Evolutionary conservation across 1,140 invertebrate species (phyloP), one percentile per base, ranked within the genome.

Genomic region (Cyphomyrmex costatus): DNA sequence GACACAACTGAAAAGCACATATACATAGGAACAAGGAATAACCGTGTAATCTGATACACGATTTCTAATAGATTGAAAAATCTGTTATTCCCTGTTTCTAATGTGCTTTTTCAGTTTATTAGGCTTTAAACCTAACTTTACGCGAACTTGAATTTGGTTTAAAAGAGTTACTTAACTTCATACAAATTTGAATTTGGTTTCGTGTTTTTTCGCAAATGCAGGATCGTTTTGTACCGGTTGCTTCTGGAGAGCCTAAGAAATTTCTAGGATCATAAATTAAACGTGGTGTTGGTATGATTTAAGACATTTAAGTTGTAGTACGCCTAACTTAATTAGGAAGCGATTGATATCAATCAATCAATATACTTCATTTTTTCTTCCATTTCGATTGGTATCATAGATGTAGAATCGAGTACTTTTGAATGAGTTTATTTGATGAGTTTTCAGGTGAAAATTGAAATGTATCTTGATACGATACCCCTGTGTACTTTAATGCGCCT

Each of bases 401-500:
- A 42, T 10, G 46, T 12, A 68, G 21, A 68, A 46, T 46, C 19
- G 5, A 16, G n/a, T 21, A 5, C 5, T 21, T n/a, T 46, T 42
- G 65, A 66, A 66, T 46, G n/a, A 42, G 36, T 42, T 66, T 46
- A 66, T 42, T 66, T 27, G 56, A 14, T 58, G 51, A 33, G 5
- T 14, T 10, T 73, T 56, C n/a, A 73, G n/a, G 1, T 4, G 4
- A 5, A 7, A 66, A 14, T 21, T 21, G 3, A 68, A 19, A 46
- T 24, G 21, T 7, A 5, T 21, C 0, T 36, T 27, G 33, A 77
- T n/a, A 5, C 12, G 27, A 46, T 77, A 65, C 4, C 10, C 12
- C 36, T 51, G 30, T 24, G 12, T 16, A 36, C 8, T 19, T 53
- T n/a, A 42, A 70, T 49, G n/a, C 49, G 16, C 33, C 27, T 21